Conservation (phyloP, 2,113 vertebrate genomes). For the Heptranchias perlo region DNA sequence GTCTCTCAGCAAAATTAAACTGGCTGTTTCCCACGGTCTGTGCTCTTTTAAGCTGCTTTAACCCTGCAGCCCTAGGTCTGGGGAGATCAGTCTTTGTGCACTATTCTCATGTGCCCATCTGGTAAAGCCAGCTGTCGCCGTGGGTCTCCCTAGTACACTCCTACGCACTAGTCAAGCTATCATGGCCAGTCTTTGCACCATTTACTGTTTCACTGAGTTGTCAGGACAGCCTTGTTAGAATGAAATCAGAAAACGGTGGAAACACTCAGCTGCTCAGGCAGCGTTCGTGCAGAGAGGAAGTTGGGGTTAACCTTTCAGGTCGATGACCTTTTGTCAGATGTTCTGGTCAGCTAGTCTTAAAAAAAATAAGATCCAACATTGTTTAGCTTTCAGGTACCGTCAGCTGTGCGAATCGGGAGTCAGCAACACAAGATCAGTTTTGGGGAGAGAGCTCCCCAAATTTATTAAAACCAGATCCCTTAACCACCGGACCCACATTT, state of each 20-base stretch:
- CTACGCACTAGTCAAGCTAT: neutral
- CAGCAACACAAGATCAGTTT: neutral
- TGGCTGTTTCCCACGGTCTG: neutral
- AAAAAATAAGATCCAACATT: neutral
- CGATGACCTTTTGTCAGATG: neutral
- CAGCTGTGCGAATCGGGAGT: neutral
- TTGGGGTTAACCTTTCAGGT: neutral
- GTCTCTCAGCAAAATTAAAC: neutral
- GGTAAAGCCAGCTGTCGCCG: neutral
- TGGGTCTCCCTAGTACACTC: neutral
- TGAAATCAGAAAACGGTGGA: neutral
- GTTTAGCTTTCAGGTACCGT: neutral
- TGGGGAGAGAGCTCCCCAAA: too few relatives aligned
- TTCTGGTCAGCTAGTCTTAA: too few relatives aligned
- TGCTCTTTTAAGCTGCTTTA: neutral
- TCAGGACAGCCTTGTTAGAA: neutral
- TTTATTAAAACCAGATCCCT: too few relatives aligned
- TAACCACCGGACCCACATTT: too few relatives aligned
- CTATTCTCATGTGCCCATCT: neutral
- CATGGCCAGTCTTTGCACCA: neutral
- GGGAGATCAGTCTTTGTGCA: neutral
- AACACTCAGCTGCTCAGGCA: too few relatives aligned
- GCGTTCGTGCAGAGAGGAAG: neutral
- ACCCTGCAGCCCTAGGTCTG: neutral
- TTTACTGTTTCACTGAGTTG: neutral